Base-by-base conservation (phyloP, 1,140 invertebrate species). In the Drosophila lacertosa region DNA sequence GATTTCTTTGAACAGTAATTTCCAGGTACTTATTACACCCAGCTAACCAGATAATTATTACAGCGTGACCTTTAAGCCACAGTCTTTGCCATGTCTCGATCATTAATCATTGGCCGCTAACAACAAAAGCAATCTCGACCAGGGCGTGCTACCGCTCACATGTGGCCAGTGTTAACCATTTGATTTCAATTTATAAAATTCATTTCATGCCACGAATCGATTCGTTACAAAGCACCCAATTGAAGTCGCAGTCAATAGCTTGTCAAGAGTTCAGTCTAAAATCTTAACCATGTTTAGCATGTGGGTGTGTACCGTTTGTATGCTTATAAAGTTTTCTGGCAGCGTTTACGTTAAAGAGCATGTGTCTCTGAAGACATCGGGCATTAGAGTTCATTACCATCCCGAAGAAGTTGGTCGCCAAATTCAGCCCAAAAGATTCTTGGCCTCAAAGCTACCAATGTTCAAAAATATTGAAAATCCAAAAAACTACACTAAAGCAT, bases 181-280 rank as follows among this genome's bases (percentile, higher is more conserved):
- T 77, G 53, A 77, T 59, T 59, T 77, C 60, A 77, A 69, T 64
- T 74, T 68, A 74, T 51, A 60, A 29, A 59, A 60, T 55, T 75
- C 77, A 75, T 66, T 79, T 74, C 39, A 50, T 53, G 65, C 33
- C 53, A 47, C 65, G 51, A 79, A 79, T 65, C 54, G 54, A 79
- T 80, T 79, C 65, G 77, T 13, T 59, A 35, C 53, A 39, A 26
- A 29, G 11, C 53, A 39, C 10, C 33, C 33, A 47, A 47, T 15
- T 48, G 9, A 35, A 16, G 20, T 51, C 42, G 15, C 48, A 39
- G 55, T 29, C 15, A 48, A 54, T 44, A 29, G 3, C 6, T 74
- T 39, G 42, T 18, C 20, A 35, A 39, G 26, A 51, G 37, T 74
- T 47, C 66, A 74, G 63, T 68, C 5, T 0, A 15, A 4, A 4